These are phyloP conservation scores for Antedon mediterranea DNA, from an alignment of 53 echinoderm and acorn worm genomes.

Conservation along the genomic window DNA sequence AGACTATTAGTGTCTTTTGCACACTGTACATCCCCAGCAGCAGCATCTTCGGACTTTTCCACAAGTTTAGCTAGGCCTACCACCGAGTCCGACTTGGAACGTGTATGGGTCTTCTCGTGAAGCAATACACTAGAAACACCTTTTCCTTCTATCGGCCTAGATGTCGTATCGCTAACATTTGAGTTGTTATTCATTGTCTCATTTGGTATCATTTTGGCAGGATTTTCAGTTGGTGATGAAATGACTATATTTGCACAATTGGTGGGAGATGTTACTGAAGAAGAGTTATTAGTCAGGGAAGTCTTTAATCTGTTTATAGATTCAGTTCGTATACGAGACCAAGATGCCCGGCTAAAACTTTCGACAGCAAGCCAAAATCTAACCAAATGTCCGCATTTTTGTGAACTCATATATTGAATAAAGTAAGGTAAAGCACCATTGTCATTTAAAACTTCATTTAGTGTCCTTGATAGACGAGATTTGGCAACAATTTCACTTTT, in stretches of 20 bases:
- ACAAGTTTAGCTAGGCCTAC: constrained; percentile 31
- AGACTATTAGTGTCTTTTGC: constrained; percentile 35
- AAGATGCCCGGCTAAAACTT: constrained; percentile 73
- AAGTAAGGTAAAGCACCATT: constrained; percentile 89
- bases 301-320: constrained; percentile 36
- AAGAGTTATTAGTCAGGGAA: not conserved
- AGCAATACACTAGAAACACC: not conserved
- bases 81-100: constrained; percentile 55
- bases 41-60: constrained; percentile 11
- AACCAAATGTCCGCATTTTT: constrained; percentile 50
- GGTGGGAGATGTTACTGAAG: not conserved
- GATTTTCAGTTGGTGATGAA: not conserved
- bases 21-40: not conserved
- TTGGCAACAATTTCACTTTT: constrained; percentile 30
- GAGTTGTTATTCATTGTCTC: constrained; percentile 49
- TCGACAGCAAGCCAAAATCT: constrained; percentile 89
- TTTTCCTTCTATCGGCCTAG: not conserved
- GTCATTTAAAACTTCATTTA: constrained; percentile 81
- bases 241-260: not conserved
- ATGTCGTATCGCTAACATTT: not conserved
- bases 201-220: constrained; percentile 19
- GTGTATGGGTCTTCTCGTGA: not conserved
- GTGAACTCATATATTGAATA: constrained; percentile 86
- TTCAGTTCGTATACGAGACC: constrained; percentile 65
- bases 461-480: constrained; percentile 68